These are phyloP conservation scores for Molossus molossus DNA, from an alignment of 2,797 vertebrate genomes.

Conservation along the genomic window DNA sequence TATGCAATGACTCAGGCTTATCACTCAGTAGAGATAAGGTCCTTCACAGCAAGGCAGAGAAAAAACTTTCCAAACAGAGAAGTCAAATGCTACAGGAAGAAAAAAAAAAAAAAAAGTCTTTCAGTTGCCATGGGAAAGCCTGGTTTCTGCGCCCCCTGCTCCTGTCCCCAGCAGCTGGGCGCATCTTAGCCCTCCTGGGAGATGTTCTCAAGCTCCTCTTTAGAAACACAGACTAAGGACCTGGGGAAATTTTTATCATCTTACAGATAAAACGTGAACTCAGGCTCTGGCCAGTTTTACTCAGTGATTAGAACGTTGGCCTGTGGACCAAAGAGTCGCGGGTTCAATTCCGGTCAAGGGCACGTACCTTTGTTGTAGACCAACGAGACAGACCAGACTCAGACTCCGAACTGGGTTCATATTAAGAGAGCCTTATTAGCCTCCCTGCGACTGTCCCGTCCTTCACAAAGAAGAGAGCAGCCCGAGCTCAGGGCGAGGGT, in stretches of 20 bases:
- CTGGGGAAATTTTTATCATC: background rate
- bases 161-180: background rate
- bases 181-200: background rate
- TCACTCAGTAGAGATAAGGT: background rate
- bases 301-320: no score
- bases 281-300: no score
- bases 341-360: no score
- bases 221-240: background rate
- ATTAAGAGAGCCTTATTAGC: no score
- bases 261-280: background rate
- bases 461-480: no score
- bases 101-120: background rate
- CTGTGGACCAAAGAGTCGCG: no score
- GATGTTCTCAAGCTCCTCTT: background rate
- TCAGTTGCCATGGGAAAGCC: background rate
- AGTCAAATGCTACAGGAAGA: background rate
- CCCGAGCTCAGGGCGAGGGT: no score
- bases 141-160: no score
- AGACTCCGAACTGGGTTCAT: no score
- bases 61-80: background rate
- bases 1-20: background rate
- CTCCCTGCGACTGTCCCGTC: no score
- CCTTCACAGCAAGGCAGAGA: background rate
- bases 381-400: no score
- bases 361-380: no score